Evolutionary conservation across 2,888 invertebrate genomes (phyloP).

Genomic region (Hyposoter dolosus): DNA sequence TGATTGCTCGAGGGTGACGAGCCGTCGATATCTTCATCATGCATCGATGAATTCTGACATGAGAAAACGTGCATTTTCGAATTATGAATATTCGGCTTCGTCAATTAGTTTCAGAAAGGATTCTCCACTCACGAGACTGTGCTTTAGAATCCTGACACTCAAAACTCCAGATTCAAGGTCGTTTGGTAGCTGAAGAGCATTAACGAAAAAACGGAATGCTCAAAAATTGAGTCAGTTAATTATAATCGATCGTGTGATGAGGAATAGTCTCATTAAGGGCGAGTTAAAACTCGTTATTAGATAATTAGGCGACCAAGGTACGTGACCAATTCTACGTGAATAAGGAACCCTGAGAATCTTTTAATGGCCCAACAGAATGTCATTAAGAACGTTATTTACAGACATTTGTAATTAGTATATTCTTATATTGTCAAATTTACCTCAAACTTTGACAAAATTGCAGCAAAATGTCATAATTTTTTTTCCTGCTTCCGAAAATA

Average conservation of each 20-base stretch:
- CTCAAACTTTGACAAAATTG: not conserved
- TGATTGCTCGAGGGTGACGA: not conserved
- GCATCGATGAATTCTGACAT: not conserved
- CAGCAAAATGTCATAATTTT: not conserved
- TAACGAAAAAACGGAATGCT: not conserved
- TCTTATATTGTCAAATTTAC: not conserved
- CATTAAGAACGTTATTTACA: constrained; percentile 36
- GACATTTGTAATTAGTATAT: constrained; percentile 7
- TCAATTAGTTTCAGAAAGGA: not conserved
- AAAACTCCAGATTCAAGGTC: not conserved
- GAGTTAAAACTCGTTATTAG: constrained; percentile 51
- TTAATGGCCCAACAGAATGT: constrained; percentile 36
- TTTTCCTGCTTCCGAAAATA: not conserved
- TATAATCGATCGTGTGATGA: not conserved
- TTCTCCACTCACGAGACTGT: not conserved
- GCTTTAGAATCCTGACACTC: not conserved
- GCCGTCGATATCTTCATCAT: not conserved
- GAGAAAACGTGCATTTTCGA: not conserved
- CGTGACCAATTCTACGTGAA: not conserved
- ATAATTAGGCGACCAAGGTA: constrained; percentile 35
- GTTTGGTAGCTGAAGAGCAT: not conserved
- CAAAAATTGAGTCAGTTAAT: constrained; percentile 29
- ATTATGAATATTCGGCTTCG: not conserved
- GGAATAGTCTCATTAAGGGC: constrained; percentile 13
- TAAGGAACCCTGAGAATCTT: constrained; percentile 23